Evolutionary conservation across 2,797 vertebrate genomes (phyloP).

Genomic region (Menidia menidia): DNA sequence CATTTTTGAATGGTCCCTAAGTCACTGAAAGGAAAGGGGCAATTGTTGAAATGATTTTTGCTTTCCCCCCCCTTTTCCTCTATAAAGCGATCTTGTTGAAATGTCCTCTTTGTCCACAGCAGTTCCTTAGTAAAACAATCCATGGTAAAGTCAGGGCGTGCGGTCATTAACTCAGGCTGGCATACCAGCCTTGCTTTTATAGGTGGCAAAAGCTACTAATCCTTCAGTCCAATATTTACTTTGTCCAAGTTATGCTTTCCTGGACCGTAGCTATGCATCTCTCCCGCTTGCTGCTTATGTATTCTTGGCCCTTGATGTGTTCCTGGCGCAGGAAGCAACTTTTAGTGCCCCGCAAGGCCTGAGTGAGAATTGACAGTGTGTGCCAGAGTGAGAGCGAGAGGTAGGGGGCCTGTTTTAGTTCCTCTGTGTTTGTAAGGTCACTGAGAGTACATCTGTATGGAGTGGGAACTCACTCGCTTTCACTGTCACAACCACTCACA

Average conservation of each 20-base stretch:
- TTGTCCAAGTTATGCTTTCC: conserved; percentile 80
- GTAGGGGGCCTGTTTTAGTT: conserved; percentile 78
- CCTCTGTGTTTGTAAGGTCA: conserved; percentile 84
- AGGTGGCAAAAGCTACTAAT: conserved; percentile 82
- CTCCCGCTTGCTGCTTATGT: conserved; percentile 70
- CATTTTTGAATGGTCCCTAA: conserved; percentile 26
- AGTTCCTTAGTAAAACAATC: conserved; percentile 72
- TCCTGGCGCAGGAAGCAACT: conserved; percentile 80
- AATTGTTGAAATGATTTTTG: conserved; percentile 67
- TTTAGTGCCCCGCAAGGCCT: conserved; percentile 81
- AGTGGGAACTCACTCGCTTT: conserved; percentile 78
- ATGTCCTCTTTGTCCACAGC: conserved; percentile 71
- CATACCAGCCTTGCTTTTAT: conserved; percentile 77
- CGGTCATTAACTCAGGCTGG: conserved; percentile 69
- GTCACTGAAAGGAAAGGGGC: conserved; percentile 48
- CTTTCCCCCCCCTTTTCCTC: conserved; percentile 52
- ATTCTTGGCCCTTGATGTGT: conserved; percentile 82
- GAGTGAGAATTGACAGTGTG: conserved; percentile 82
- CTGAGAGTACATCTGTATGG: conserved; percentile 82
- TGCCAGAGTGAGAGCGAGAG: conserved; percentile 77
- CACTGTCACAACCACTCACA: conserved; percentile 80
- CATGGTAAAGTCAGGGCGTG: conserved; percentile 63
- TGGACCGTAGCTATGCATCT: conserved; percentile 76
- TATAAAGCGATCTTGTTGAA: conserved; percentile 74
- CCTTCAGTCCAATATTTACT: conserved; percentile 79